Evolutionary conservation across 2,888 invertebrate species (phyloP).

Genomic region (Leuctra nigra): DNA sequence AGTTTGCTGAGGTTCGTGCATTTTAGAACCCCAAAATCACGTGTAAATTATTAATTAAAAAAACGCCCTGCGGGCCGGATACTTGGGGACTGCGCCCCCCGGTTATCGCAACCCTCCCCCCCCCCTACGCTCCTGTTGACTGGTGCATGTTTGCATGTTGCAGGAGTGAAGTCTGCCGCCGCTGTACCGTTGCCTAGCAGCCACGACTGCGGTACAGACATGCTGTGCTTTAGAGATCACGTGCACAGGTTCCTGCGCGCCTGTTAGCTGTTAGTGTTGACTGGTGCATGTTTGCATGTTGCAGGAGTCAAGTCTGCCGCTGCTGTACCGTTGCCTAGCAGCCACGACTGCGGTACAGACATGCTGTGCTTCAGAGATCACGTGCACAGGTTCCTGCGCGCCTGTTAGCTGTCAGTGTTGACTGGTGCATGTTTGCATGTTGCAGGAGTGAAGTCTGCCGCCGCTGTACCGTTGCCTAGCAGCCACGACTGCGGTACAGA

Average conservation of each 20-base stretch:
- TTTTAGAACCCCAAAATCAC: no score
- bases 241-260: constrained; percentile 27
- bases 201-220: constrained; percentile 28
- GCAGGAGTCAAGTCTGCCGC: constrained; percentile 25
- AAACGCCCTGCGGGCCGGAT: no score
- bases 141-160: no score
- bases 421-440: no score
- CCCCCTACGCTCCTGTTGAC: no score
- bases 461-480: constrained; percentile 24
- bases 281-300: no score
- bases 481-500: constrained; percentile 28
- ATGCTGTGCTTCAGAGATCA: constrained; percentile 29
- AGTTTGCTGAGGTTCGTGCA: no score
- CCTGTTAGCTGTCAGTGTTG: no score
- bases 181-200: constrained; percentile 25
- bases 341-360: constrained; percentile 28
- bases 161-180: constrained; percentile 25
- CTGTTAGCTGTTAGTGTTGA: no score
- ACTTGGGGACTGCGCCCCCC: no score
- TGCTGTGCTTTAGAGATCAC: constrained; percentile 29
- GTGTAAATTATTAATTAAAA: no score
- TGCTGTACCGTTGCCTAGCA: constrained; percentile 23
- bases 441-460: constrained; percentile 25
- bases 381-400: constrained; percentile 26
- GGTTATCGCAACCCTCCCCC: no score